A percentile compares a stretch with the other conserved stretches of the same genome.
These are phyloP conservation scores for Podilymbus podiceps DNA, from an alignment of 2,113 vertebrate species.

Conservation along the genomic window DNA sequence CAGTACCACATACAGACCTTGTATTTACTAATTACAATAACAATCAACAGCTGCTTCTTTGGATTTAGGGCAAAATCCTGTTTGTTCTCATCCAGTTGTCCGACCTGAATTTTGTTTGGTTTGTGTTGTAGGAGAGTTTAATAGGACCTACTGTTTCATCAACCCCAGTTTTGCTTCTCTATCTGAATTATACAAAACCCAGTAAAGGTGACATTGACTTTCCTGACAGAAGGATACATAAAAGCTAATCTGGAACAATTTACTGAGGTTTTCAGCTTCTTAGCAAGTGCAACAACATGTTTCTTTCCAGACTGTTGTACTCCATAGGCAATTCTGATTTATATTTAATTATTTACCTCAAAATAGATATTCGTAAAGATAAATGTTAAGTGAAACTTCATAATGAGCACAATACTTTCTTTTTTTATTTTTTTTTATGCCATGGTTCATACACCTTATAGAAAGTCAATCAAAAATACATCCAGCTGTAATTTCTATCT, in stretches of 20 bases:
- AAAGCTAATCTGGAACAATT: not conserved
- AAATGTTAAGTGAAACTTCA: not conserved
- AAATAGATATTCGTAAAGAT: not conserved
- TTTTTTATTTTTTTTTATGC: not conserved
- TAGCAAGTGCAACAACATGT: not conserved
- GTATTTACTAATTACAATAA: not conserved
- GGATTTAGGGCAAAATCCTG: not conserved
- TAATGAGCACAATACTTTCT: not conserved
- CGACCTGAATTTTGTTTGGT: not conserved
- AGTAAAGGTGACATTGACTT: not conserved
- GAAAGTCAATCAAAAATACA: not conserved
- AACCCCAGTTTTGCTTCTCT: not conserved
- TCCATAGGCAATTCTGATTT: not conserved
- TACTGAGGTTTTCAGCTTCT: not conserved
- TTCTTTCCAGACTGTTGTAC: not conserved
- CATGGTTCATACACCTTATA: fast-evolving
- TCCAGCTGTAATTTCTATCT: not conserved
- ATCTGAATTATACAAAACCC: not conserved
- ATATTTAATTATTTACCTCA: not conserved
- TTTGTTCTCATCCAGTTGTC: not conserved
- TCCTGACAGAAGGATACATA: not conserved
- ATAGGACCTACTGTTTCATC: not conserved
- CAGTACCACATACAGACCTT: not conserved
- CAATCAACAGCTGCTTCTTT: not conserved
- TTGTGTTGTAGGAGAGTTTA: not conserved